A percentile compares a stretch with the other conserved stretches of the same genome.
Conservation (phyloP, 2,797 vertebrate species). For the Heterohyrax brucei region DNA sequence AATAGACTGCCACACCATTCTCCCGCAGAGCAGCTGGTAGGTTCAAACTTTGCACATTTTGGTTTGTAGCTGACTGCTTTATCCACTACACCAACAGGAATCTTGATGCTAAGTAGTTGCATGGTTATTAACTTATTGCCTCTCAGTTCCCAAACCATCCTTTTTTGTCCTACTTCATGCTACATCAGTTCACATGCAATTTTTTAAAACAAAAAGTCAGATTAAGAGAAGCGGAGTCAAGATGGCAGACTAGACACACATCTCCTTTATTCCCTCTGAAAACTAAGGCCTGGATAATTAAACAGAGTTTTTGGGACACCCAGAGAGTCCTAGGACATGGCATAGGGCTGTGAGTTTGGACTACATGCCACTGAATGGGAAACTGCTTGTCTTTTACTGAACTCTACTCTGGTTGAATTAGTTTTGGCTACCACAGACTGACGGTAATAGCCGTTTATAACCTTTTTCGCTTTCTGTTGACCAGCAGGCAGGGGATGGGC, state of each 20-base stretch:
- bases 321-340: no score
- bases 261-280: no score
- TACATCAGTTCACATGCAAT: not conserved
- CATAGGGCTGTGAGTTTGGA: no score
- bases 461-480: no score
- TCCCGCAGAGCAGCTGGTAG: not conserved
- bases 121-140: not conserved
- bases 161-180: not conserved
- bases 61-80: not conserved
- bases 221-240: not conserved
- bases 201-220: slow-evolving; percentile 5
- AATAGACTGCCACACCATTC: not conserved
- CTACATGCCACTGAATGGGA: no score
- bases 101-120: not conserved
- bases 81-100: not conserved
- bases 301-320: no score
- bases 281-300: no score
- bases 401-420: no score
- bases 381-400: no score
- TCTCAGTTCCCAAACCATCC: slow-evolving; percentile 12
- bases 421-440: no score
- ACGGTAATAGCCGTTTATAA: no score
- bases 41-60: not conserved
- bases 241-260: not conserved
- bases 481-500: no score